A percentile compares a stretch with the other conserved stretches of the same genome.
These are phyloP conservation scores for Phyllotreta cruciferae DNA, from an alignment of 2,888 invertebrate genomes.

Conservation along the genomic window DNA sequence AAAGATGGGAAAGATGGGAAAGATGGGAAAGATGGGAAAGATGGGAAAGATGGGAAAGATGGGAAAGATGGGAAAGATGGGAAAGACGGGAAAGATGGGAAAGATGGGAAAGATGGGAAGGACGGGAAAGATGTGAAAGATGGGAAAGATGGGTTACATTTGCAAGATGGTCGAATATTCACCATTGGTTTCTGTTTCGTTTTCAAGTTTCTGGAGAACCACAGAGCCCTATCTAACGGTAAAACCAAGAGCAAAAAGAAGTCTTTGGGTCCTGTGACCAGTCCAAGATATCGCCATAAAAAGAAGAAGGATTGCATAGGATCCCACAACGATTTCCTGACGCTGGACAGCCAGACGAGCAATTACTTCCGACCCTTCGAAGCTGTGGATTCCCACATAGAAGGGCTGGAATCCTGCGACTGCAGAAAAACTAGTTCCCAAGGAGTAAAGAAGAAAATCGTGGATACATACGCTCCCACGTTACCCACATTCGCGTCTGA, in stretches of 20 bases:
- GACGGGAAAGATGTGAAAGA: too few relatives aligned
- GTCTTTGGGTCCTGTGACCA: conserved; percentile 30
- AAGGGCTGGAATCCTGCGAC: conserved; percentile 44
- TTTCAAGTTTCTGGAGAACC: conserved; percentile 37
- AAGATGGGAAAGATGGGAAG: too few relatives aligned
- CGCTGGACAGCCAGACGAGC: conserved; percentile 43
- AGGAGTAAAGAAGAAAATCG: conserved; percentile 35
- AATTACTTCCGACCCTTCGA: conserved; percentile 56
- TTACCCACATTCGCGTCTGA: conserved; percentile 67
- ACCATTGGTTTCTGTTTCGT: not conserved
- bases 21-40: too few relatives aligned
- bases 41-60: too few relatives aligned
- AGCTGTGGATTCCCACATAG: conserved; percentile 56
- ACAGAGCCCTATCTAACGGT: conserved; percentile 40
- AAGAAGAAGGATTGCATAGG: conserved; percentile 56
- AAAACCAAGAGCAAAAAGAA: conserved; percentile 43
- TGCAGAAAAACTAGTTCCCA: conserved; percentile 38
- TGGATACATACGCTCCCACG: conserved; percentile 60
- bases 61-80: too few relatives aligned
- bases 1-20: too few relatives aligned
- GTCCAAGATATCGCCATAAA: conserved; percentile 47
- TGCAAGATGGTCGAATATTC: too few relatives aligned
- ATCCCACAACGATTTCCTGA: conserved; percentile 43
- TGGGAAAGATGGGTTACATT: too few relatives aligned
- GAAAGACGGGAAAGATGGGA: too few relatives aligned